Evolutionary conservation across 1,140 invertebrate species (phyloP).

Genomic region (Lycorma delicatula): DNA sequence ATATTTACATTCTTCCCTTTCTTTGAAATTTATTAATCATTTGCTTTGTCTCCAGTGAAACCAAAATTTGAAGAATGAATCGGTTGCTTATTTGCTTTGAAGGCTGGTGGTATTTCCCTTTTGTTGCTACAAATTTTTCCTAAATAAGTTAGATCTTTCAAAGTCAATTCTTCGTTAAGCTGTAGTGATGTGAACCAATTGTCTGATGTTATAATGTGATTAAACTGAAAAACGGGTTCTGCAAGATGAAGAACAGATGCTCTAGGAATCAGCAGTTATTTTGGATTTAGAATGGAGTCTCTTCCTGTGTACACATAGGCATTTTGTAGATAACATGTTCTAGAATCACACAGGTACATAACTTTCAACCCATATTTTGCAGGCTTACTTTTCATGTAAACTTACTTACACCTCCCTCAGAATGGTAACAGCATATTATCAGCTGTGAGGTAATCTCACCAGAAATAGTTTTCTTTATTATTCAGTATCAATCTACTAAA

Average conservation of each 20-base stretch:
- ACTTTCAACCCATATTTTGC: constrained; percentile 4
- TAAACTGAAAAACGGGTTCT: constrained; percentile 26
- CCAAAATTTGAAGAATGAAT: constrained; percentile 13
- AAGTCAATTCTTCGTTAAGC: constrained; percentile 32
- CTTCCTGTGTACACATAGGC: constrained; percentile 8
- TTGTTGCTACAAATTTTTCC: constrained; percentile 41
- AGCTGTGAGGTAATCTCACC: constrained; percentile 19
- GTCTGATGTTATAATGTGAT: constrained; percentile 36
- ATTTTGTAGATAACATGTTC: constrained; percentile 12
- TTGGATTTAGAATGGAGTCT: constrained; percentile 8
- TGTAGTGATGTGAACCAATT: constrained; percentile 38
- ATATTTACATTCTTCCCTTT: constrained; percentile 10
- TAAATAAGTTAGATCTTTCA: constrained; percentile 34
- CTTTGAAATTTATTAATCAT: constrained; percentile 21
- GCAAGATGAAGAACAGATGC: constrained; percentile 9
- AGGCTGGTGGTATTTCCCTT: constrained; percentile 34
- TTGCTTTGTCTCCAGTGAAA: constrained; percentile 19
- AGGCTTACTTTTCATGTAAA: constrained; percentile 32
- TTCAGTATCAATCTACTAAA: constrained; percentile 11
- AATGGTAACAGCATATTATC: constrained; percentile 35
- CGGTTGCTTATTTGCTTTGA: constrained; percentile 16
- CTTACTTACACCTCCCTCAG: constrained; percentile 33
- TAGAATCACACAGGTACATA: constrained; percentile 6
- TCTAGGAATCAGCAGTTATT: not conserved
- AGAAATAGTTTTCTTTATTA: constrained; percentile 24